Percentiles rank a stretch among this genome's conserved stretches.
These are phyloP conservation scores for Myzus persicae DNA, from an alignment of 1,140 invertebrate genomes.

Conservation along the genomic window DNA sequence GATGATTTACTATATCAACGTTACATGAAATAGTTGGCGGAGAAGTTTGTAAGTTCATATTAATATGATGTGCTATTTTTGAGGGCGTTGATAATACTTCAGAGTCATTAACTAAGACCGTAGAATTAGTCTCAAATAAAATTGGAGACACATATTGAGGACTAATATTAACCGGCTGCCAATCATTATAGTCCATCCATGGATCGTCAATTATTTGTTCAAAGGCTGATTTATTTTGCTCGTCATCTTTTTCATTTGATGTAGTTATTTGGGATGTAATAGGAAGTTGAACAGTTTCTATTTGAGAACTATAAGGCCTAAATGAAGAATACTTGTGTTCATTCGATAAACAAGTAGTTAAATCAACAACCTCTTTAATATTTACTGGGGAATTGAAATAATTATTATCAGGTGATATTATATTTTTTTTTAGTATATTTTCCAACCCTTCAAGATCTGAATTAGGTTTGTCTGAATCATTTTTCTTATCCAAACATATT, in stretches of 20 bases:
- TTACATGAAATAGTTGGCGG: conserved; percentile 25
- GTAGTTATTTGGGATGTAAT: not conserved
- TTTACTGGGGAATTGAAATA: not conserved
- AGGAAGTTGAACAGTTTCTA: not conserved
- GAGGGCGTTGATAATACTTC: not conserved
- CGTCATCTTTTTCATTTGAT: not conserved
- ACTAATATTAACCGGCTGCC: conserved; percentile 23
- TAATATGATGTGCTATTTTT: not conserved
- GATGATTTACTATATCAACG: conserved; percentile 14
- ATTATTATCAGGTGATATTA: not conserved
- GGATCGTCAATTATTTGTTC: conserved; percentile 54
- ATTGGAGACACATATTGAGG: conserved; percentile 14
- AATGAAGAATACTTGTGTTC: not conserved
- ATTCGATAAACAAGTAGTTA: not conserved
- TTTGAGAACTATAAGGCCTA: not conserved
- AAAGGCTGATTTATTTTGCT: not conserved
- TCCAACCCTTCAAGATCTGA: not conserved
- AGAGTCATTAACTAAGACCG: not conserved
- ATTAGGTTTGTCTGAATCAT: not conserved
- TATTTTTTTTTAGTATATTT: not conserved
- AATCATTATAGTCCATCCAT: conserved; percentile 50
- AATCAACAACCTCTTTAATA: not conserved
- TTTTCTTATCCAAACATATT: not conserved
- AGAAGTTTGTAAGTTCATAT: conserved; percentile 5
- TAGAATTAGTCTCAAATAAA: not conserved